phyloP scores from a whole-genome alignment of 2,113 vertebrate species.

The Corythaixoides concolor region DNA sequence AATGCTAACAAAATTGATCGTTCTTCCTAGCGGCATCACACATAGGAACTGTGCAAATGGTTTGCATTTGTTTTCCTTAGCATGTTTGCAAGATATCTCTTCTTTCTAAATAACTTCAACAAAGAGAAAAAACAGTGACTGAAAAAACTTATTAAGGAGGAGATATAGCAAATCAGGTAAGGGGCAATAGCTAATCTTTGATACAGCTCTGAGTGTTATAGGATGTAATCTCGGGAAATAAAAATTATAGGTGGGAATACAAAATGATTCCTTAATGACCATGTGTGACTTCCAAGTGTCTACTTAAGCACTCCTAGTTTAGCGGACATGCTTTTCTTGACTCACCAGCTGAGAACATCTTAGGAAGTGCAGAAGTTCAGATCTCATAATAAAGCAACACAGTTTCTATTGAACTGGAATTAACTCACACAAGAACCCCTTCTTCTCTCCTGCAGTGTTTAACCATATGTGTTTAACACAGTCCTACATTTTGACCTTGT shows the following conservation, averaged over 20 bases:
- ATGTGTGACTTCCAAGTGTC: background rate
- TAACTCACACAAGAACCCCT: background rate
- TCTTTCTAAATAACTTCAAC: background rate
- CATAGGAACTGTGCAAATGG: background rate
- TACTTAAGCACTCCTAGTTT: background rate
- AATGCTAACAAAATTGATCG: background rate
- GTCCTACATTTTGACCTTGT: background rate
- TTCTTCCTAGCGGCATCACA: background rate
- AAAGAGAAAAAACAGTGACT: background rate
- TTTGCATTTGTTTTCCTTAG: background rate
- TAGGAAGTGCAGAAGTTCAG: background rate
- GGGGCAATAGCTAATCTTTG: background rate
- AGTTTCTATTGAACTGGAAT: background rate
- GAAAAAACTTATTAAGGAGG: background rate
- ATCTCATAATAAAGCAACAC: background rate
- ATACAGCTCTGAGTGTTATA: background rate
- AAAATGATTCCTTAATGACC: background rate
- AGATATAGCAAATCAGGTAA: background rate
- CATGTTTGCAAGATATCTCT: background rate
- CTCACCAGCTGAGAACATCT: background rate
- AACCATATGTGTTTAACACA: background rate
- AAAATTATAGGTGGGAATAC: background rate
- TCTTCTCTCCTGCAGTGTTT: background rate
- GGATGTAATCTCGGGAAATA: background rate
- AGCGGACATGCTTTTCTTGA: background rate